Conservation (phyloP, 2,113 vertebrate genomes). For the Struthidea cinerea region DNA sequence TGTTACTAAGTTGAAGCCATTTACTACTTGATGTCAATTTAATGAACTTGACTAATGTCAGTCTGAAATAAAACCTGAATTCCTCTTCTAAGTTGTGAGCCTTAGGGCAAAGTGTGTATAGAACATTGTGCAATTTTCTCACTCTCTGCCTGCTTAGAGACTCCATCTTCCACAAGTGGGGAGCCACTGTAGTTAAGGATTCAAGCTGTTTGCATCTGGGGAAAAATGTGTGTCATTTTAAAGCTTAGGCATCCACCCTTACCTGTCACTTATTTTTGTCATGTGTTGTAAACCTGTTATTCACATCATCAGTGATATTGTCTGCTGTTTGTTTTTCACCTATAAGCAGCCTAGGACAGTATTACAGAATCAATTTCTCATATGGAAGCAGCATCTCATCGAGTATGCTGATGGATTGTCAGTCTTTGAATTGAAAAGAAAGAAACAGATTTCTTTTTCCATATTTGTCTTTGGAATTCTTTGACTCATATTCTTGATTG, state of each 20-base stretch:
- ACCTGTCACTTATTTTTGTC: background rate
- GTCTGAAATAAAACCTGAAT: background rate
- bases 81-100: background rate
- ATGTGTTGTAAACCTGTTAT: background rate
- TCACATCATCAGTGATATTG: background rate
- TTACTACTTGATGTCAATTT: background rate
- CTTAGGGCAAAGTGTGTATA: background rate
- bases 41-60: background rate
- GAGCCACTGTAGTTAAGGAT: background rate
- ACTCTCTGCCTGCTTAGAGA: background rate
- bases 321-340: background rate
- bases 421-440: background rate
- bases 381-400: background rate
- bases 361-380: background rate
- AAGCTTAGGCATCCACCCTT: background rate
- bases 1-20: background rate
- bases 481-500: background rate
- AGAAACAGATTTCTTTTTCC: background rate
- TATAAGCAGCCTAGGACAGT: background rate
- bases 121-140: background rate
- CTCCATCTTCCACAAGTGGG: background rate
- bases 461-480: background rate
- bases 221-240: background rate
- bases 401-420: background rate
- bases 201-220: background rate